Conservation (phyloP, 30 jellyfish, hydroid and myxozoan species). For the Clytia hemisphaerica region DNA sequence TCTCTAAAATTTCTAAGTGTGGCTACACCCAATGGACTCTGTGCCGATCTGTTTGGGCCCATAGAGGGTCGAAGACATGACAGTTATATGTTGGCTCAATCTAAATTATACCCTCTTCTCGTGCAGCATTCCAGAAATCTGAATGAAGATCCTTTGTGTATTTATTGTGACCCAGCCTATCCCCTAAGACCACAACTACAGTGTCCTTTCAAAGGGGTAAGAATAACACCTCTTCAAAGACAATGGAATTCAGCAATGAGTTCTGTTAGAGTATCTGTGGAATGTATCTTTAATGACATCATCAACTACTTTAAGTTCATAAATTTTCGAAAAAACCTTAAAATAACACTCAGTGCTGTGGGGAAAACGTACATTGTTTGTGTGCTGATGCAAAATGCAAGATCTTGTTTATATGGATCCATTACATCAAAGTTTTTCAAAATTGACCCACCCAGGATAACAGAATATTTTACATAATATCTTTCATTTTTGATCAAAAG, state of each 20-base stretch:
- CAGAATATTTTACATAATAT: background rate
- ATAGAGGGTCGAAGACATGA: slow-evolving; percentile 41
- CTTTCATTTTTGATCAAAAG: background rate
- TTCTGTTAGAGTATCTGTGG: slow-evolving; percentile 35
- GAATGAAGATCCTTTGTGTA: slow-evolving; percentile 23
- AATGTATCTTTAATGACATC: slow-evolving; percentile 54
- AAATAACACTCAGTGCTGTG: slow-evolving; percentile 37
- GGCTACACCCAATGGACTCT: no score
- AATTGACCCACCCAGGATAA: slow-evolving; percentile 39
- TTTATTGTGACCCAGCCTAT: slow-evolving; percentile 45
- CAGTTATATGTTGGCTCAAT: slow-evolving; percentile 22
- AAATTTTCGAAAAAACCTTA: slow-evolving; percentile 36
- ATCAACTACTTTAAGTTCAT: slow-evolving; percentile 24
- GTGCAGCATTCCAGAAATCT: slow-evolving; percentile 16
- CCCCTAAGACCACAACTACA: slow-evolving; percentile 37
- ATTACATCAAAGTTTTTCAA: slow-evolving; percentile 32
- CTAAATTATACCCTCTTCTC: slow-evolving; percentile 18
- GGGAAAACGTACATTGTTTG: slow-evolving; percentile 42
- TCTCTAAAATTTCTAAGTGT: no score
- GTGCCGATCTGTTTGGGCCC: no score
- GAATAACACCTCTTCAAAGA: slow-evolving; percentile 19
- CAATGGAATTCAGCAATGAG: slow-evolving; percentile 43
- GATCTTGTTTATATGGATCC: slow-evolving; percentile 41
- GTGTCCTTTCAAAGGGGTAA: slow-evolving; percentile 17
- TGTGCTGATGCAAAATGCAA: slow-evolving; percentile 45